These are phyloP conservation scores for Arnoldichthys spilopterus DNA, from an alignment of 2,797 vertebrate species.

Conservation along the genomic window DNA sequence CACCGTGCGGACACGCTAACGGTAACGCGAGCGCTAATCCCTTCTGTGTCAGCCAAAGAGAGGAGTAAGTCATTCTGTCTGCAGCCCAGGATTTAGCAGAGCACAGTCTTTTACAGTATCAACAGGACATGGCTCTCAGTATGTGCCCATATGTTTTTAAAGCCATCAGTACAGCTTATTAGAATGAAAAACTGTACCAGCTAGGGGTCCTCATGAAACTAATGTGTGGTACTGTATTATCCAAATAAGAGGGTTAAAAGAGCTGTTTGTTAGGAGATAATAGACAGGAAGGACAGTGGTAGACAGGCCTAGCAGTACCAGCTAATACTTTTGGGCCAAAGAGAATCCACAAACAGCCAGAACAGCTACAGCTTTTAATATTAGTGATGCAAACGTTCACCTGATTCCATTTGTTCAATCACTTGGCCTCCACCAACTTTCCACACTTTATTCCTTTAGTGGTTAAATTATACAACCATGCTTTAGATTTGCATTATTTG, in stretches of 20 bases:
- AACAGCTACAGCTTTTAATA: neutral
- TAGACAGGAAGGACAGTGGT: neutral
- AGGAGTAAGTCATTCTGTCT: slow-evolving; percentile 37
- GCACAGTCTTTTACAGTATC: slow-evolving; percentile 7
- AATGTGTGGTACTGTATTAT: neutral
- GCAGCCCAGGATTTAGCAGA: slow-evolving; percentile 13
- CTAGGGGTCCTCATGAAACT: neutral
- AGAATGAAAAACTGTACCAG: neutral
- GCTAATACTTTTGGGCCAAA: too few relatives aligned
- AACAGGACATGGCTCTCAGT: neutral
- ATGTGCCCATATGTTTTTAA: neutral
- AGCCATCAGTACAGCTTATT: neutral
- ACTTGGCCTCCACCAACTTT: too few relatives aligned
- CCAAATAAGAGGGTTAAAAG: neutral
- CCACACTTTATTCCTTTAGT: too few relatives aligned
- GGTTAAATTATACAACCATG: too few relatives aligned
- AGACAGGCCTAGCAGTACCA: neutral
- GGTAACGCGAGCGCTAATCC: slow-evolving; percentile 40
- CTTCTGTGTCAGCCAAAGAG: slow-evolving; percentile 22
- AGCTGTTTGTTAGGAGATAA: neutral
- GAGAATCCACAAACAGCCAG: too few relatives aligned
- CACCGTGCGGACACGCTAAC: slow-evolving; percentile 22
- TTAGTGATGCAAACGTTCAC: neutral
- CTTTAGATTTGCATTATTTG: too few relatives aligned
- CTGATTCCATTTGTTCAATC: neutral